Conservation (phyloP, 2,113 vertebrate genomes). For the Glareola pratincola region DNA sequence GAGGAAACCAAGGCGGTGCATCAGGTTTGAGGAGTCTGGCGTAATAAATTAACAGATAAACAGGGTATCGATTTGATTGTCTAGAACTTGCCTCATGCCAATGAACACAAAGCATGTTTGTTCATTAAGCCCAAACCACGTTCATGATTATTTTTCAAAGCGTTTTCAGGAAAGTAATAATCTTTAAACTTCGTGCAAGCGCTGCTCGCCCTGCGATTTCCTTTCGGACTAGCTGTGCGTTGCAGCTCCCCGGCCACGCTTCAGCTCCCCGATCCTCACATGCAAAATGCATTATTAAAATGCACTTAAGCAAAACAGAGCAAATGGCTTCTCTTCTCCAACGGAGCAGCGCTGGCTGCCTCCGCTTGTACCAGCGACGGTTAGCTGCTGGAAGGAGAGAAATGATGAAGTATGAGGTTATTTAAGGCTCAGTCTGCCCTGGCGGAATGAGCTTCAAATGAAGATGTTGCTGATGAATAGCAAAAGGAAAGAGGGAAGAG, state of each 20-base stretch:
- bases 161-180: not conserved
- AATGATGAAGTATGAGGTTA: not conserved
- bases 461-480: not conserved
- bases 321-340: not conserved
- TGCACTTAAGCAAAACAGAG: not conserved
- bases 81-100: not conserved
- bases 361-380: not conserved
- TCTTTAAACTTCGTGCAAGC: not conserved
- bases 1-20: not conserved
- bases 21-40: not conserved
- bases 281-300: not conserved
- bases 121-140: not conserved
- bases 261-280: not conserved
- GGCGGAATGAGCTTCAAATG: not conserved
- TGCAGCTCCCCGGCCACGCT: not conserved
- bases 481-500: not conserved
- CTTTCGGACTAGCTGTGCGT: not conserved
- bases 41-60: not conserved
- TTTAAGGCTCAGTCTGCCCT: constrained; percentile 9
- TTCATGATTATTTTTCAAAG: not conserved
- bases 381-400: not conserved
- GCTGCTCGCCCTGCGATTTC: not conserved
- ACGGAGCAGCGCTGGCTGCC: not conserved
- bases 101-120: not conserved
- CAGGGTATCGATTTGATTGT: not conserved